Evolutionary conservation across 37 sponge, comb jelly and placozoan genomes (phyloP).

Genomic region (Bolinopsis microptera): DNA sequence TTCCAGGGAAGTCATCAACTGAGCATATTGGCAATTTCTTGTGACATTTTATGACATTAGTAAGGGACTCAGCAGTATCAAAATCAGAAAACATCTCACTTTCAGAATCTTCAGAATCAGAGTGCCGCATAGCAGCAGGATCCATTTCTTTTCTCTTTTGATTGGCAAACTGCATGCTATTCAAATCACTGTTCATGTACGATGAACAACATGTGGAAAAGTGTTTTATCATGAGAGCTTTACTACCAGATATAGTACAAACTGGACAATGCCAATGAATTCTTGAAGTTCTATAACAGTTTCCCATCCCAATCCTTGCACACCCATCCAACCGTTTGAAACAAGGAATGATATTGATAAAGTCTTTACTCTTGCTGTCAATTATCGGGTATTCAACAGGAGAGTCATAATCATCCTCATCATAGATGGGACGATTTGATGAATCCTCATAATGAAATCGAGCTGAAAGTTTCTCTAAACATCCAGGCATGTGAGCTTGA

Average conservation of each 20-base stretch:
- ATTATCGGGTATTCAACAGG: constrained; percentile 32
- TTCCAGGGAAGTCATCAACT: constrained; percentile 55
- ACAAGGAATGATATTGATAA: constrained; percentile 57
- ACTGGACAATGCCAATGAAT: constrained; percentile 65
- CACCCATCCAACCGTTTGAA: constrained; percentile 10
- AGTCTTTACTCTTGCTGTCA: background rate
- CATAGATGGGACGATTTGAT: background rate
- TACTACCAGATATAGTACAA: constrained; percentile 40
- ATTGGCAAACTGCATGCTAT: background rate
- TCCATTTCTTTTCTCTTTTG: constrained; percentile 57
- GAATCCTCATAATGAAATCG: background rate
- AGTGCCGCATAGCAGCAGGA: constrained; percentile 40
- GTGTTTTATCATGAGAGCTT: constrained; percentile 37
- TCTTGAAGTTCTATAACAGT: background rate
- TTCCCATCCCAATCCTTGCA: background rate
- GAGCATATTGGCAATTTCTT: constrained; percentile 45
- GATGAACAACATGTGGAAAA: background rate
- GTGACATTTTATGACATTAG: constrained; percentile 39
- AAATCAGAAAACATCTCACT: background rate
- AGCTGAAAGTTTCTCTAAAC: constrained; percentile 49
- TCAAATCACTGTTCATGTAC: background rate
- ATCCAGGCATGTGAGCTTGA: constrained; percentile 50
- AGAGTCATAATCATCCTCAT: constrained; percentile 32
- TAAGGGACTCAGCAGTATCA: constrained; percentile 28
- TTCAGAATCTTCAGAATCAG: constrained; percentile 40